phyloP scores from a whole-genome alignment of 2,888 invertebrate species.

The Sturmia bella region DNA sequence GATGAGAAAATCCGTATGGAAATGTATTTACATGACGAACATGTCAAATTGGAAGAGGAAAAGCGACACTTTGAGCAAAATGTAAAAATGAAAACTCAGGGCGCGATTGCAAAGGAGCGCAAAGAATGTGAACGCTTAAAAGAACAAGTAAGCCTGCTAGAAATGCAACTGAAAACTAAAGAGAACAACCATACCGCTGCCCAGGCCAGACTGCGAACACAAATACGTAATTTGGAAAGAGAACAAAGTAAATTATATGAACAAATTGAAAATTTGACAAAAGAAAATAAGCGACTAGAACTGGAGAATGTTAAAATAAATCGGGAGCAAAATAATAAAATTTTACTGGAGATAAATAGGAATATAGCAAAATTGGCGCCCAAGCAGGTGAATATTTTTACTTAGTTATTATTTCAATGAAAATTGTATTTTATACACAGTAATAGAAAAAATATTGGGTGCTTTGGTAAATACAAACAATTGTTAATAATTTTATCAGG shows the following conservation, averaged over 20 bases:
- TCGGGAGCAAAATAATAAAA: slow-evolving; percentile 86
- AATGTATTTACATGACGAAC: slow-evolving; percentile 87
- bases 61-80: slow-evolving; percentile 86
- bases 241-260: slow-evolving; percentile 86
- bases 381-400: slow-evolving; percentile 74
- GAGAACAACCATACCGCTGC: slow-evolving; percentile 88
- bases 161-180: slow-evolving; percentile 87
- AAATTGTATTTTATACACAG: background rate
- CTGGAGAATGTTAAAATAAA: slow-evolving; percentile 84
- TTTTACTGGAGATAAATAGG: slow-evolving; percentile 89
- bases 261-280: slow-evolving; percentile 86
- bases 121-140: slow-evolving; percentile 86
- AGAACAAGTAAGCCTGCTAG: slow-evolving; percentile 85
- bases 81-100: slow-evolving; percentile 85
- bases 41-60: slow-evolving; percentile 86
- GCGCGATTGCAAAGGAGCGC: slow-evolving; percentile 86
- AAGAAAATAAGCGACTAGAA: slow-evolving; percentile 85
- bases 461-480: too few species aligned
- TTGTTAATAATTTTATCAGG: too few species aligned
- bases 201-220: slow-evolving; percentile 88
- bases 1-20: slow-evolving; percentile 86
- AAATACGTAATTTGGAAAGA: slow-evolving; percentile 87
- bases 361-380: slow-evolving; percentile 83
- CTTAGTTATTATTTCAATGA: slow-evolving; percentile 1
- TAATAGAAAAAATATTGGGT: too few species aligned